Evolutionary conservation across 1,140 invertebrate species (phyloP).

Genomic region (Pseudomyrmex cubaensis): DNA sequence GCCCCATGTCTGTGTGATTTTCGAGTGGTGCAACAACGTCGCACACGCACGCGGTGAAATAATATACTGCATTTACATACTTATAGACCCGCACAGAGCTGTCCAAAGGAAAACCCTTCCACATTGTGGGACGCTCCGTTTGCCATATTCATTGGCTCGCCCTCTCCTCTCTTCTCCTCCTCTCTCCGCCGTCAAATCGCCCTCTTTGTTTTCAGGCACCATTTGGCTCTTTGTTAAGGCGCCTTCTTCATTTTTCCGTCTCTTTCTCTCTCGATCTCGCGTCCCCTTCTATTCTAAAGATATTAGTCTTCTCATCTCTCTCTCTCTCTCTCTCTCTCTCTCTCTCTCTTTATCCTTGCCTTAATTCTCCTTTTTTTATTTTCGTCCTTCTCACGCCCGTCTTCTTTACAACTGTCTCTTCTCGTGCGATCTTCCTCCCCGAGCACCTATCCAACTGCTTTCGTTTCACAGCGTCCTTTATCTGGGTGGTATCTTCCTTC

Average conservation of each 20-base stretch:
- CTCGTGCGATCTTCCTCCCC: constrained; percentile 17
- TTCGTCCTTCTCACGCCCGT: not conserved
- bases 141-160: not conserved
- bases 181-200: not conserved
- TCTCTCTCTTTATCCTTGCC: constrained; percentile 26
- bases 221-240: constrained; percentile 34
- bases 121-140: constrained; percentile 24
- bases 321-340: not conserved
- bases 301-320: not conserved
- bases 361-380: constrained; percentile 22
- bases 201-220: constrained; percentile 24
- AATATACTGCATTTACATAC: constrained; percentile 82
- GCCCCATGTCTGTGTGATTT: constrained; percentile 20
- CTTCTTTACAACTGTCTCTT: constrained; percentile 23
- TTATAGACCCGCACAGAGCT: constrained; percentile 71
- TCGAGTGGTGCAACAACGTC: constrained; percentile 50
- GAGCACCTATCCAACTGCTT: not conserved
- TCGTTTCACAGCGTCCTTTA: not conserved
- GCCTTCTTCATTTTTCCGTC: constrained; percentile 53
- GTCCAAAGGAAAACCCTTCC: constrained; percentile 70
- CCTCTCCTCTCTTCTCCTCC: not conserved
- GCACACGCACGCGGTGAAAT: constrained; percentile 73
- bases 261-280: not conserved
- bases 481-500: not conserved
- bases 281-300: not conserved